phyloP scores from a whole-genome alignment of 2,888 invertebrate species.

The Perdita meconis region DNA sequence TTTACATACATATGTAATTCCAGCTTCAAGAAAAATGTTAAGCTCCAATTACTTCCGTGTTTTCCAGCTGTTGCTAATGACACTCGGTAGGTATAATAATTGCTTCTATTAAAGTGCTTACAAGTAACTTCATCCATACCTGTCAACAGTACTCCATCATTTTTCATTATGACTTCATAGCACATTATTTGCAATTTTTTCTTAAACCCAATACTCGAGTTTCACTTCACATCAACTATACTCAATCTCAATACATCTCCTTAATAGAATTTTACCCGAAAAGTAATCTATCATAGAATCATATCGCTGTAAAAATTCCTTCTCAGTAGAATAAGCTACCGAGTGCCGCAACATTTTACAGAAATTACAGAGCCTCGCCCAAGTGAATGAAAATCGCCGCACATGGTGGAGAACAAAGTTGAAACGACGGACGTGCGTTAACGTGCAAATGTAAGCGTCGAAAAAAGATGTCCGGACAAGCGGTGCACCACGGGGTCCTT shows the following conservation, averaged over 20 bases:
- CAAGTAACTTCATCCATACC: conserved; percentile 28
- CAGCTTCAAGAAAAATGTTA: too few species aligned
- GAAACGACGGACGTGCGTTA: conserved; percentile 48
- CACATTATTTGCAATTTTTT: too few species aligned
- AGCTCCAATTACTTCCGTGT: background rate
- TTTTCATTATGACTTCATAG: conserved; percentile 10
- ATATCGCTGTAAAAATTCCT: too few species aligned
- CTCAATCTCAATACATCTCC: too few species aligned
- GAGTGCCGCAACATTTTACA: conserved; percentile 1
- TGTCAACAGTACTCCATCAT: conserved; percentile 5
- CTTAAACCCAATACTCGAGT: too few species aligned
- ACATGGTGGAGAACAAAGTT: conserved; percentile 27
- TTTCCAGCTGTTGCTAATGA: background rate
- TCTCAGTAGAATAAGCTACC: too few species aligned
- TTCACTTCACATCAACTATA: too few species aligned
- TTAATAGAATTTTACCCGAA: too few species aligned
- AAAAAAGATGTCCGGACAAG: conserved; percentile 26
- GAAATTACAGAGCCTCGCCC: background rate
- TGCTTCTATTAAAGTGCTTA: conserved; percentile 23
- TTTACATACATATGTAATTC: too few species aligned
- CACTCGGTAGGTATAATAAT: conserved; percentile 24
- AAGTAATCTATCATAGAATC: too few species aligned
- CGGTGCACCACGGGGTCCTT: background rate
- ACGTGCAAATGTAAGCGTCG: conserved; percentile 44
- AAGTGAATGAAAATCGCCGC: conserved; percentile 3